Percentiles rank a stretch among this genome's conserved stretches.
phyloP scores from a whole-genome alignment of 2,797 vertebrate species.

The Hafferia zeledoni region DNA sequence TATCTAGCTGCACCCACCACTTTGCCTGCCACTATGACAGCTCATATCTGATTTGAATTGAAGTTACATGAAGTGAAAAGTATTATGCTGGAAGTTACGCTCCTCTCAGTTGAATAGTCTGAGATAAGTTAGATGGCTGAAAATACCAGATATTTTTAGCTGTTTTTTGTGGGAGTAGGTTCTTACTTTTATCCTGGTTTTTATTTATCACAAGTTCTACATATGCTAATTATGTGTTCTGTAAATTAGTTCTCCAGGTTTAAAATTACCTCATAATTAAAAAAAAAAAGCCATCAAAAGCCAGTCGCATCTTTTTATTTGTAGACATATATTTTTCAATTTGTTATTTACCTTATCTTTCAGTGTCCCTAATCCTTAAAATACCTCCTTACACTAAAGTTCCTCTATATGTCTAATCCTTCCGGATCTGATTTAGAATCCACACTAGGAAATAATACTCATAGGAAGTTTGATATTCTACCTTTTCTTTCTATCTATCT shows the following conservation, averaged over 20 bases:
- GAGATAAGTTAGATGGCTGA: not conserved
- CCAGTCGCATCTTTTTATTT: not conserved
- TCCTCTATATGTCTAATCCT: not conserved
- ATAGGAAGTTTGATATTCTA: not conserved
- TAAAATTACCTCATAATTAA: not conserved
- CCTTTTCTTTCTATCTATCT: too few species aligned
- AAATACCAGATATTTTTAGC: not conserved
- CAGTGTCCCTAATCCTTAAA: not conserved
- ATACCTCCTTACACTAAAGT: not conserved
- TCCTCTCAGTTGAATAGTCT: not conserved
- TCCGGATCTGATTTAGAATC: not conserved
- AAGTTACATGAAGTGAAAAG: not conserved
- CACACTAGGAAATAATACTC: not conserved
- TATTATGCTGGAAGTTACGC: not conserved
- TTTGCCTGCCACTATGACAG: not conserved
- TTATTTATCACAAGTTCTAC: not conserved
- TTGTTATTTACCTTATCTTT: not conserved
- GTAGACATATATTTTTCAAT: not conserved
- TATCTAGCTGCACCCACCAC: not conserved
- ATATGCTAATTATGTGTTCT: not conserved
- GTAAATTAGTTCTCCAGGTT: not conserved
- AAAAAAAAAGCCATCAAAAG: too few species aligned
- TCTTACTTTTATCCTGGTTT: not conserved
- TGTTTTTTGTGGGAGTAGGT: rapidly evolving
- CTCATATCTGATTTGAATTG: not conserved